These are phyloP conservation scores for Sturnira hondurensis DNA, from an alignment of 2,113 vertebrate genomes.

Conservation along the genomic window DNA sequence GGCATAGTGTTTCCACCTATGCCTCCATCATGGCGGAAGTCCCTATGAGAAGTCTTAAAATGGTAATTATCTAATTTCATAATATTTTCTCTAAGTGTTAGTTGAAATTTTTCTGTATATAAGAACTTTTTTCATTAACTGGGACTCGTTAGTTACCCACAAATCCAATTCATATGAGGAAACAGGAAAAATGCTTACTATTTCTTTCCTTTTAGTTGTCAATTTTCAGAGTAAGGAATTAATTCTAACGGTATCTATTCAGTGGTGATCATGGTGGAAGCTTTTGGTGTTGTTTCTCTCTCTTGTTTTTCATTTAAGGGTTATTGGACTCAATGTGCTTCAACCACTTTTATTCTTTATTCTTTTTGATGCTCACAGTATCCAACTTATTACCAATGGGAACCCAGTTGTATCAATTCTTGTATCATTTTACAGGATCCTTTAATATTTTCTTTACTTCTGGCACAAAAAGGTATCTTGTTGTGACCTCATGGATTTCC, in stretches of 20 bases:
- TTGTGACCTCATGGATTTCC: background rate
- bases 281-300: background rate
- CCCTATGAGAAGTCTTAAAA: constrained; percentile 19
- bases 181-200: background rate
- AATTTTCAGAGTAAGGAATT: background rate
- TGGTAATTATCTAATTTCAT: background rate
- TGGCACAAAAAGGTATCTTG: background rate
- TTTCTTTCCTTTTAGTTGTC: background rate
- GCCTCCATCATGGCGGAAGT: too few species aligned
- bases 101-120: background rate
- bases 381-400: background rate
- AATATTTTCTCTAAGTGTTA: background rate
- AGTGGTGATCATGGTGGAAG: background rate
- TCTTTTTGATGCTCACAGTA: background rate
- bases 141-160: background rate
- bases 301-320: background rate
- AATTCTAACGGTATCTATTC: background rate
- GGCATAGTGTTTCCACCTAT: too few species aligned
- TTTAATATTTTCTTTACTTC: background rate
- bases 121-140: constrained; percentile 16
- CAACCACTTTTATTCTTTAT: background rate
- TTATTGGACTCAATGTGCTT: background rate
- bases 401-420: background rate
- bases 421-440: background rate
- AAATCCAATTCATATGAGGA: background rate